Percentiles rank a stretch among this genome's conserved stretches.
These are phyloP conservation scores for Marasmarcha lunaedactyla DNA, from an alignment of 2,888 invertebrate genomes.

Conservation along the genomic window DNA sequence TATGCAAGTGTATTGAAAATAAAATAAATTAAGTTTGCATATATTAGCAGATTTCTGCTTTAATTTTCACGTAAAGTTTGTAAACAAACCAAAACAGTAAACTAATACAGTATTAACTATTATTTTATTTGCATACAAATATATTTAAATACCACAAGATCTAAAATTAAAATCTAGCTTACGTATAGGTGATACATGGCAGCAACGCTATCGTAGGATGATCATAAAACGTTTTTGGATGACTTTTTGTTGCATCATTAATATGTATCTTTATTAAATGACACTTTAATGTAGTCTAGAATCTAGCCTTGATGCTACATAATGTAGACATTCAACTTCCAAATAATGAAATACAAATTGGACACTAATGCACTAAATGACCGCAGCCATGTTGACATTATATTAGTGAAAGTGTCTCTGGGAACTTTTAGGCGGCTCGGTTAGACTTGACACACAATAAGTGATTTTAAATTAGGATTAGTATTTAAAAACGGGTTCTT, in stretches of 20 bases:
- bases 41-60: no score
- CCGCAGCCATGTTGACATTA: conserved; percentile 58
- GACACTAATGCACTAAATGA: conserved; percentile 33
- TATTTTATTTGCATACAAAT: no score
- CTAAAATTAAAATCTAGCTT: no score
- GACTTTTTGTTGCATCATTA: conserved; percentile 12
- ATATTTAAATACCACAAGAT: no score
- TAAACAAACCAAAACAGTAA: no score
- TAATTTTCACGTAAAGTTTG: no score
- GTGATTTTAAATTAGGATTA: conserved; percentile 60
- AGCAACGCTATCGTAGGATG: no score
- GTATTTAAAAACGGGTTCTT: conserved; percentile 54
- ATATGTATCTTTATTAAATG: conserved; percentile 15
- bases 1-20: no score
- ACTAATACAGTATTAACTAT: no score
- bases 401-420: conserved; percentile 49
- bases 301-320: background rate
- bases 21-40: no score
- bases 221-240: conserved; percentile 23
- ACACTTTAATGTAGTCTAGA: conserved; percentile 37
- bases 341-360: conserved; percentile 32
- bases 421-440: conserved; percentile 28
- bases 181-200: no score
- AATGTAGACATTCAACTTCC: background rate
- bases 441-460: conserved; percentile 45